Evolutionary conservation across 2,888 invertebrate species (phyloP).

Genomic region (Dynastes maya): DNA sequence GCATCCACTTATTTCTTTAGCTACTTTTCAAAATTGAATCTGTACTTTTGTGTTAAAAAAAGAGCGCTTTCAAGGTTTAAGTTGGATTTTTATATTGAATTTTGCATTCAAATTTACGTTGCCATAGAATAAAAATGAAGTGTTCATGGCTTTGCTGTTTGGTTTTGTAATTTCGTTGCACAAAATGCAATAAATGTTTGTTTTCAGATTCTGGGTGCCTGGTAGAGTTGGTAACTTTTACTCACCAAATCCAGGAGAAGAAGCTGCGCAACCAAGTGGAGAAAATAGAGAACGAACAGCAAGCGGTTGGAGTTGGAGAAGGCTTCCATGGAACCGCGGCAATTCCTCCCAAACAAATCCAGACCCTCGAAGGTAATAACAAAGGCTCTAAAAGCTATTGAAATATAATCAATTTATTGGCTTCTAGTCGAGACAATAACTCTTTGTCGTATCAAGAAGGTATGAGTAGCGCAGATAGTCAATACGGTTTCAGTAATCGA

Average conservation of each 20-base stretch:
- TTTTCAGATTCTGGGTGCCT: slow-evolving; percentile 73
- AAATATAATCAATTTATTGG: slow-evolving; percentile 9
- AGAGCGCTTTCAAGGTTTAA: too few species aligned
- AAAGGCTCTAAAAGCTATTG: neutral
- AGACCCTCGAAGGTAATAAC: slow-evolving; percentile 63
- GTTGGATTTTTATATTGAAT: too few species aligned
- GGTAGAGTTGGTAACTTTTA: slow-evolving; percentile 86
- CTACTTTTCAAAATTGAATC: too few species aligned
- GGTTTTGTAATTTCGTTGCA: too few species aligned
- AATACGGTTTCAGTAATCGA: slow-evolving; percentile 82
- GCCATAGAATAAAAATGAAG: too few species aligned
- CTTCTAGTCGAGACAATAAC: slow-evolving; percentile 64
- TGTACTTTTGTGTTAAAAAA: too few species aligned
- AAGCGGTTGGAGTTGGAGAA: slow-evolving; percentile 80
- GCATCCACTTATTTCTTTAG: too few species aligned
- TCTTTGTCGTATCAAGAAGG: slow-evolving; percentile 77
- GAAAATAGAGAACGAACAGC: slow-evolving; percentile 63
- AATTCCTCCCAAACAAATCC: slow-evolving; percentile 67
- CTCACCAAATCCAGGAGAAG: slow-evolving; percentile 86
- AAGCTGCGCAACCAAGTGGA: slow-evolving; percentile 62
- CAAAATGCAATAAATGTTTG: too few species aligned
- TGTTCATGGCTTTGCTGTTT: too few species aligned
- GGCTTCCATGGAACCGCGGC: slow-evolving; percentile 81
- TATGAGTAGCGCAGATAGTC: slow-evolving; percentile 84
- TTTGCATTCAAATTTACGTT: too few species aligned